Conservation (phyloP, 2,113 vertebrate species). For the Aix galericulata region DNA sequence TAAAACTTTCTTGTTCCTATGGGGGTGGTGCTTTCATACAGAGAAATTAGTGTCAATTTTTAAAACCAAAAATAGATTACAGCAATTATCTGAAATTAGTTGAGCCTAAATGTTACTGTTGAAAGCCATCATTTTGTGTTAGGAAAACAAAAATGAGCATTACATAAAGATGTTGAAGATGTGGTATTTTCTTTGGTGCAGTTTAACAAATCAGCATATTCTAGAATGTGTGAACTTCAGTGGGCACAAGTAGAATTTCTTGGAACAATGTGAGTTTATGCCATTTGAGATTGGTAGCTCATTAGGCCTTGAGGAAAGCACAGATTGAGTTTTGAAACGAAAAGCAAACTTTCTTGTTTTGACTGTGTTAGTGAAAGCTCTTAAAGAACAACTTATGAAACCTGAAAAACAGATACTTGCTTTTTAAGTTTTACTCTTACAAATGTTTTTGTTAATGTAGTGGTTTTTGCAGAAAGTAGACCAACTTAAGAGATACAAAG, state of each 20-base stretch:
- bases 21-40: background rate
- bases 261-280: background rate
- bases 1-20: background rate
- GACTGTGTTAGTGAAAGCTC: background rate
- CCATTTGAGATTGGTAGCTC: background rate
- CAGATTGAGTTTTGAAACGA: background rate
- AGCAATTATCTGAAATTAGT: background rate
- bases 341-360: conserved; percentile 50
- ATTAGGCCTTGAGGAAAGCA: conserved; percentile 16
- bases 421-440: background rate
- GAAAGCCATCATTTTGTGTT: background rate
- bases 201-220: background rate
- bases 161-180: background rate
- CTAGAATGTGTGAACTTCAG: background rate
- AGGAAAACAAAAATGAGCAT: background rate
- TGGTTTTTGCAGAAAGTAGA: background rate
- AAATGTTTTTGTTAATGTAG: background rate
- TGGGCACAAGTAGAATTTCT: background rate
- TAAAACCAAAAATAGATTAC: accelerated
- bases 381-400: background rate
- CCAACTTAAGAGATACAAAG: background rate
- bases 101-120: background rate
- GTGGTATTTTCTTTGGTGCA: background rate
- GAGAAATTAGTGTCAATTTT: background rate
- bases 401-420: background rate